A percentile compares a stretch with the other conserved stretches of the same genome.
phyloP scores from a whole-genome alignment of 2,113 vertebrate species.

The cat (Felis catus) region F.catus_Fca126_mat1.0 CM031424.1:92524001-92524500 shows the following conservation, averaged over 20 bases:
- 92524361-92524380: slow-evolving; percentile 81
- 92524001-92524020: fast-evolving
- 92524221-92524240: fast-evolving
- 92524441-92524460: fast-evolving
- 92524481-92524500: neutral
- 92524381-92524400: slow-evolving; percentile 69
- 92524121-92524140: fast-evolving
- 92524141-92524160: fast-evolving
- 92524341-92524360: slow-evolving; percentile 68
- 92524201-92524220: fast-evolving
- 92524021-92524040: neutral
- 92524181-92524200: fast-evolving
- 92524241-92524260: neutral
- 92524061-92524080: fast-evolving
- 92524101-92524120: too few species aligned
- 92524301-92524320: slow-evolving; percentile 84
- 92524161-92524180: fast-evolving
- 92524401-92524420: neutral
- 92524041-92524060: neutral
- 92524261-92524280: fast-evolving
- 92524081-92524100: neutral
- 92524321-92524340: slow-evolving; percentile 88
- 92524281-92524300: fast-evolving
- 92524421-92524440: fast-evolving
- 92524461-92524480: fast-evolving